Percentiles rank a stretch among this genome's conserved stretches.
Evolutionary conservation across 2,888 invertebrate species (phyloP).

Genomic region (Heliothis peltigera): DNA sequence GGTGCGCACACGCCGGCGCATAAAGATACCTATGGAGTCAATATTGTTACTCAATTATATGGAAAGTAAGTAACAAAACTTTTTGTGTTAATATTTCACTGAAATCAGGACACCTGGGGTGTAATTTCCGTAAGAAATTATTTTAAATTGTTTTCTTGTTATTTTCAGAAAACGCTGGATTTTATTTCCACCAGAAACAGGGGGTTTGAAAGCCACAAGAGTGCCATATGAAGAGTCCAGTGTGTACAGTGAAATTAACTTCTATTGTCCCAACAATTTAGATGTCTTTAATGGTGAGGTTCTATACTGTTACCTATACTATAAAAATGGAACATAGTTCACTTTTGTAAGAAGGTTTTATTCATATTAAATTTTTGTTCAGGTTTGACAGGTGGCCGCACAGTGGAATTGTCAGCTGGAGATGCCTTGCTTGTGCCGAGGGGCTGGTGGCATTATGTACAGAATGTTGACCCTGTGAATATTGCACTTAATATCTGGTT

Average conservation of each 20-base stretch:
- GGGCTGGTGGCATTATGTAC: constrained; percentile 99
- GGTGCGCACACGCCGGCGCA: constrained; percentile 98
- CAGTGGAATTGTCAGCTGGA: constrained; percentile 94
- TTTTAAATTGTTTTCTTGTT: not conserved
- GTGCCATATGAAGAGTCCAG: constrained; percentile 99
- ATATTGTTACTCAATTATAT: constrained; percentile 96
- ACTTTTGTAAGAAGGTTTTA: not conserved
- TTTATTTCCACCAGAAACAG: constrained; percentile 95
- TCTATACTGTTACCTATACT: not conserved
- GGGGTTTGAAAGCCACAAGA: constrained; percentile 93
- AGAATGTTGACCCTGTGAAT: constrained; percentile 93
- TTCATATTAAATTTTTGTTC: constrained; percentile 37
- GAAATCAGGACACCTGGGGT: not conserved
- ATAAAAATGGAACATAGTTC: not conserved
- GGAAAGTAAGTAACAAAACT: constrained; percentile 91
- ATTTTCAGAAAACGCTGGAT: constrained; percentile 96
- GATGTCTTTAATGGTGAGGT: constrained; percentile 84
- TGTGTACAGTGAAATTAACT: constrained; percentile 95
- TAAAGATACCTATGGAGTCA: constrained; percentile 97
- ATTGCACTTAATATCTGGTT: constrained; percentile 93
- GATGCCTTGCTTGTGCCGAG: constrained; percentile 97
- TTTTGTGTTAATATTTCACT: not conserved
- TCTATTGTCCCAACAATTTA: constrained; percentile 91
- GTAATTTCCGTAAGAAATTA: too few relatives aligned
- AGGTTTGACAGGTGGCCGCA: constrained; percentile 82